These are phyloP conservation scores for Yponomeuta evonymella DNA, from an alignment of 2,888 invertebrate genomes.

Conservation along the genomic window DNA sequence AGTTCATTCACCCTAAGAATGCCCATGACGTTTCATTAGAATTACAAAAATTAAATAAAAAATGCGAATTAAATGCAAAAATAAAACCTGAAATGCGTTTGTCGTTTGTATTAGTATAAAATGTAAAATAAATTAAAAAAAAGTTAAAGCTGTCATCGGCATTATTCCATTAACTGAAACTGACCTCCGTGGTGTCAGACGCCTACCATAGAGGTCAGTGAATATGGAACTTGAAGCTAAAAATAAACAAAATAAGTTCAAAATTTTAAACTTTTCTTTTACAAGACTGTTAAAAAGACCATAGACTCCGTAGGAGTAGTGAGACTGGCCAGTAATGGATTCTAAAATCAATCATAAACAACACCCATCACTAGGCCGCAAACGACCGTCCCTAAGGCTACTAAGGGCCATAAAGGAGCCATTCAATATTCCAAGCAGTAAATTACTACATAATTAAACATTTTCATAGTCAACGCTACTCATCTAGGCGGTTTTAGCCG, in stretches of 20 bases:
- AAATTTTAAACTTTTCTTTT: not conserved
- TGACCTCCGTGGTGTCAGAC: too few relatives aligned
- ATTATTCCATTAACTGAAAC: too few relatives aligned
- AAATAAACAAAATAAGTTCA: not conserved
- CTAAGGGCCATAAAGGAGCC: slow-evolving; percentile 28
- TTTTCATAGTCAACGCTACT: slow-evolving; percentile 30
- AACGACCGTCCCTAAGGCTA: slow-evolving; percentile 32
- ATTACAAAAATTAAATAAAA: too few relatives aligned
- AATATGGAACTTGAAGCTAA: too few relatives aligned
- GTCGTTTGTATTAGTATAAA: not conserved
- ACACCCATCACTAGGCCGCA: slow-evolving; percentile 25
- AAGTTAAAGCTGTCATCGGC: too few relatives aligned
- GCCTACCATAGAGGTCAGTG: too few relatives aligned
- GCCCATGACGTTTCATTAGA: too few relatives aligned
- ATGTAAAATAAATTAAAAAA: too few relatives aligned
- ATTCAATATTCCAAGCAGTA: slow-evolving; percentile 44
- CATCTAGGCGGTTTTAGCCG: slow-evolving; percentile 25
- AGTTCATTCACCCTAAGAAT: too few relatives aligned
- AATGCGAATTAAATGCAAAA: not conserved
- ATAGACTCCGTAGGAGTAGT: not conserved
- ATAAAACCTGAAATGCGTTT: not conserved
- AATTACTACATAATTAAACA: slow-evolving; percentile 56
- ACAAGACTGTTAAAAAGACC: not conserved
- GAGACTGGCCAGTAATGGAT: slow-evolving; percentile 19
- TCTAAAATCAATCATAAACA: slow-evolving; percentile 37